Conservation (phyloP, 2,888 invertebrate species). For the Ischnus inquisitorius region DNA sequence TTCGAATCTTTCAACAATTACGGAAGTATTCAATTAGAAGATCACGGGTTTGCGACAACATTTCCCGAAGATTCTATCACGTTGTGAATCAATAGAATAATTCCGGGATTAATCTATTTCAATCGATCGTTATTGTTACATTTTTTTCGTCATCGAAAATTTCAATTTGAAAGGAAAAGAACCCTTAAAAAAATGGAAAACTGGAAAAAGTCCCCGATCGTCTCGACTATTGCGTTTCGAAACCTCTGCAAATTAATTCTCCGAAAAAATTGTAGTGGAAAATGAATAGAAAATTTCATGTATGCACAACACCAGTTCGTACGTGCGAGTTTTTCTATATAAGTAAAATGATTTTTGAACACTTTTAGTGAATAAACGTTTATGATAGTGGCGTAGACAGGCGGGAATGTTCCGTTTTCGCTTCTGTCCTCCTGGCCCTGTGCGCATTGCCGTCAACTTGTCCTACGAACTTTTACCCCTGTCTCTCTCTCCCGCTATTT, state of each 20-base stretch:
- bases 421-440: slow-evolving; percentile 8
- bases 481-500: slow-evolving; percentile 40
- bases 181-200: background rate
- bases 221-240: background rate
- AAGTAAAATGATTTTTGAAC: background rate
- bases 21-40: background rate
- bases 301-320: background rate
- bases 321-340: no score
- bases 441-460: slow-evolving; percentile 9
- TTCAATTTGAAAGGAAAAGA: background rate
- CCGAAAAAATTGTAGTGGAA: background rate
- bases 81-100: background rate
- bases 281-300: slow-evolving; percentile 16
- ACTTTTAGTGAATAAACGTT: slow-evolving; percentile 23
- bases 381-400: slow-evolving; percentile 52
- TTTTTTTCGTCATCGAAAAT: no score
- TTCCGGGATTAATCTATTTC: background rate
- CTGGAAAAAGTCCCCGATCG: background rate
- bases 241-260: background rate
- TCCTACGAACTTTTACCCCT: slow-evolving; percentile 17
- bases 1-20: slow-evolving; percentile 3
- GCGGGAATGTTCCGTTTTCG: slow-evolving; percentile 12
- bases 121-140: no score
- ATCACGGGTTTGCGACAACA: background rate
- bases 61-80: background rate